Evolutionary conservation across 2,888 invertebrate species (phyloP).

Genomic region (Pollenia labialis): DNA sequence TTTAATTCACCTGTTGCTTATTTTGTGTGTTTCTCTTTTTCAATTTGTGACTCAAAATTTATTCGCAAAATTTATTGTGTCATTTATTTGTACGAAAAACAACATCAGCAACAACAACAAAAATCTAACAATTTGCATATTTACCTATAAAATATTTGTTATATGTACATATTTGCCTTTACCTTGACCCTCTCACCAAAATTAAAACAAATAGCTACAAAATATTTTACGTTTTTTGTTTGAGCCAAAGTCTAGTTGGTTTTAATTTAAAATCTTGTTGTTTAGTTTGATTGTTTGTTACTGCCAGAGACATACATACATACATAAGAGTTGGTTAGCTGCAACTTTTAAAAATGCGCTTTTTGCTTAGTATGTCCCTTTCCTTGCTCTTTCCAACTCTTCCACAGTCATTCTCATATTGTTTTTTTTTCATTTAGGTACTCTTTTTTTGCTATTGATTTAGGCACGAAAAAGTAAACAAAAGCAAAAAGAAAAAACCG

Average conservation of each 20-base stretch:
- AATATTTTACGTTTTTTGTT: background rate
- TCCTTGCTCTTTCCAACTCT: background rate
- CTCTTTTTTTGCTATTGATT: conserved; percentile 38
- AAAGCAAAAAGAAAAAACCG: conserved; percentile 52
- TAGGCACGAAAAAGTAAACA: conserved; percentile 47
- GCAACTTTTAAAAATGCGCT: conserved; percentile 35
- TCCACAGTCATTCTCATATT: too few species aligned
- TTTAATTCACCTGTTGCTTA: conserved; percentile 70
- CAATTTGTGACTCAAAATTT: conserved; percentile 42
- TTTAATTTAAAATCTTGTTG: background rate
- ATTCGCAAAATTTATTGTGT: conserved; percentile 3
- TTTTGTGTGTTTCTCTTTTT: conserved; percentile 10
- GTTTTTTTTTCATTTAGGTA: background rate
- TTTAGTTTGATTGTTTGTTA: conserved; percentile 2
- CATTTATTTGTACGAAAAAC: conserved; percentile 17
- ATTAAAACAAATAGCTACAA: conserved; percentile 36
- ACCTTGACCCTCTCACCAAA: conserved; percentile 65
- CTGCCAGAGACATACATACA: background rate
- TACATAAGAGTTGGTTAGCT: conserved; percentile 6
- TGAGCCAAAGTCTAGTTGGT: conserved; percentile 1
- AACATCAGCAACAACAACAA: conserved; percentile 10
- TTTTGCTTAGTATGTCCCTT: background rate
- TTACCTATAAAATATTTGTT: conserved; percentile 21
- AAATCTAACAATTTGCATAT: conserved; percentile 39
- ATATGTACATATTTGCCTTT: conserved; percentile 52